Evolutionary conservation across 2,113 vertebrate genomes (phyloP).

Genomic region (Oncorhynchus keta): DNA sequence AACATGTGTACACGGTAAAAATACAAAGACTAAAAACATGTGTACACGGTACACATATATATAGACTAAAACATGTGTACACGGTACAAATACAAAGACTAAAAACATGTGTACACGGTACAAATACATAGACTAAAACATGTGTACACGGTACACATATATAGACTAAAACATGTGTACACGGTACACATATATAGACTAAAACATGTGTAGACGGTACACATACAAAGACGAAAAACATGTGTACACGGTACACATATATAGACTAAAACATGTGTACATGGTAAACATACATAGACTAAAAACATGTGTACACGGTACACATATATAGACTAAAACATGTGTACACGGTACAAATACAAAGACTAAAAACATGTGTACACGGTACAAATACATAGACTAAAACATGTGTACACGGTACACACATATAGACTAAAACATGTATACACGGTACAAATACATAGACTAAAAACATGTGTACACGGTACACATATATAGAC

Average conservation of each 20-base stretch:
- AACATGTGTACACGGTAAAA: too few relatives aligned
- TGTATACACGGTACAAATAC: neutral
- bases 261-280: too few relatives aligned
- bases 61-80: too few relatives aligned
- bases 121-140: constrained; percentile 10
- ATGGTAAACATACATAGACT: neutral
- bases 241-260: constrained; percentile 6
- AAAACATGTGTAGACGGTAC: too few relatives aligned
- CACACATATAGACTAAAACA: neutral
- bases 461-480: constrained; percentile 20
- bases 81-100: too few relatives aligned
- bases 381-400: constrained; percentile 3
- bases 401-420: constrained; percentile 10
- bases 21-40: too few relatives aligned
- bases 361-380: neutral
- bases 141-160: too few relatives aligned
- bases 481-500: constrained; percentile 1
- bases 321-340: neutral
- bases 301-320: constrained; percentile 11
- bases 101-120: too few relatives aligned
- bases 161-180: constrained; percentile 16
- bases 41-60: too few relatives aligned
- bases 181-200: neutral
- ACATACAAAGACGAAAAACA: constrained; percentile 13
- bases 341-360: neutral